A percentile compares a stretch with the other conserved stretches of the same genome.
phyloP scores from a whole-genome alignment of 2,797 vertebrate species.

The Hippoglossus hippoglossus region DNA sequence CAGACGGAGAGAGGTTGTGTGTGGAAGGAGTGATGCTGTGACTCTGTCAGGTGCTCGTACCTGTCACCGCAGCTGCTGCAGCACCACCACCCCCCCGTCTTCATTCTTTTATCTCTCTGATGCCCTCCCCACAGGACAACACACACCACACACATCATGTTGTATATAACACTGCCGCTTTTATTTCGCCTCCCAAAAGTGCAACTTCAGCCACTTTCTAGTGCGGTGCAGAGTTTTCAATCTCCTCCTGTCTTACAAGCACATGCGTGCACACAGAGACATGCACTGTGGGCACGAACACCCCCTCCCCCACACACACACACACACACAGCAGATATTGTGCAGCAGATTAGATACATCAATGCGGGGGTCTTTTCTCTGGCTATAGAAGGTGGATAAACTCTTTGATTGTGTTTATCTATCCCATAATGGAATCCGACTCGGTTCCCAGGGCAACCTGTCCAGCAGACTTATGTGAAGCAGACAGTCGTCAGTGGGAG shows the following conservation, averaged over 20 bases:
- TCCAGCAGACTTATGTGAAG: constrained; percentile 62
- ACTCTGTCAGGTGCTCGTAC: constrained; percentile 52
- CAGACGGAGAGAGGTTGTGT: neutral
- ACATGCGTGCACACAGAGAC: constrained; percentile 37
- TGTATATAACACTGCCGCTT: constrained; percentile 60
- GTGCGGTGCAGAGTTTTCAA: constrained; percentile 58
- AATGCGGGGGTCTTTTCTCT: constrained; percentile 71
- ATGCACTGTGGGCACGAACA: neutral
- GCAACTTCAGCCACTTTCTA: constrained; percentile 74
- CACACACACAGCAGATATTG: constrained; percentile 55
- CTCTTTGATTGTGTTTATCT: constrained; percentile 81
- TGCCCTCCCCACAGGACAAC: constrained; percentile 49
- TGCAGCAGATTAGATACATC: constrained; percentile 75
- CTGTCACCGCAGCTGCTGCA: constrained; percentile 53
- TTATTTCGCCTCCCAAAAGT: constrained; percentile 69
- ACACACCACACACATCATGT: neutral
- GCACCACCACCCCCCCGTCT: constrained; percentile 21
- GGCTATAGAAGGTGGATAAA: constrained; percentile 80
- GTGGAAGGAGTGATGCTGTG: constrained; percentile 13
- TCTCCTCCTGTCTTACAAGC: constrained; percentile 54
- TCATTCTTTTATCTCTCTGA: constrained; percentile 59
- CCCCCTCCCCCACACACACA: constrained; percentile 9
- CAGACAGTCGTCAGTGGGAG: constrained; percentile 63
- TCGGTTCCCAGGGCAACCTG: constrained; percentile 76
- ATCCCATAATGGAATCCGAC: constrained; percentile 78